Conservation (phyloP, 2,113 vertebrate genomes). For the Oreochromis niloticus region DNA sequence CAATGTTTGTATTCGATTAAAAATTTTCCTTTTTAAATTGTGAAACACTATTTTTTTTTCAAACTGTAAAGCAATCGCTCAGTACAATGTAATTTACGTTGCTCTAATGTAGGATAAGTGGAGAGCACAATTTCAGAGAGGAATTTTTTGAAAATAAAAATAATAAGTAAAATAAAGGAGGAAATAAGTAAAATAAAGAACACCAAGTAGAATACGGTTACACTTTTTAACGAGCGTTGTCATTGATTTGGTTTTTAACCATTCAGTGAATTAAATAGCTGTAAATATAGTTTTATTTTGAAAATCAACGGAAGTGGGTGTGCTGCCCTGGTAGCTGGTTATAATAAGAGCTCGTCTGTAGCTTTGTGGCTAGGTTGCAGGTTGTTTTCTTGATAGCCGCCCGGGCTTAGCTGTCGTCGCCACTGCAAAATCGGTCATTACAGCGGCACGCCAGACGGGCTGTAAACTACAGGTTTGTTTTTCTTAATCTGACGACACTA, state of each 20-base stretch:
- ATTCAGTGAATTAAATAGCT: not conserved
- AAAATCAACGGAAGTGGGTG: constrained; percentile 48
- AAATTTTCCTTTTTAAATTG: not conserved
- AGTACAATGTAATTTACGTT: not conserved
- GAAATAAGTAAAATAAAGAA: not conserved
- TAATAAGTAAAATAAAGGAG: not conserved
- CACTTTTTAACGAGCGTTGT: not conserved
- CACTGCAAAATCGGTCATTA: constrained; percentile 46
- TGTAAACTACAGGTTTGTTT: constrained; percentile 60
- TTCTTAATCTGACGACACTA: not conserved
- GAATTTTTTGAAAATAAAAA: not conserved
- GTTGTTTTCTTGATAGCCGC: constrained; percentile 68
- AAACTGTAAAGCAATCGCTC: not conserved
- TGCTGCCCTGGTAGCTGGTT: not conserved
- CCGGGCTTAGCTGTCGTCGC: constrained; percentile 50
- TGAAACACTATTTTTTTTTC: not conserved
- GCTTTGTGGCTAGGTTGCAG: constrained; percentile 37
- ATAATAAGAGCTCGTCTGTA: constrained; percentile 20
- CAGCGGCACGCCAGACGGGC: constrained; percentile 41
- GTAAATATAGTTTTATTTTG: constrained; percentile 30
- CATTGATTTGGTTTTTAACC: not conserved
- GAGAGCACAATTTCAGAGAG: not conserved
- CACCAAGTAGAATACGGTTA: not conserved
- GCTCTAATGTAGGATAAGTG: not conserved
- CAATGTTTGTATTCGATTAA: not conserved